Percentiles rank a stretch among this genome's conserved stretches.
phyloP scores from a whole-genome alignment of 2,888 invertebrate species.

The Onthophagus sagittarius region DNA sequence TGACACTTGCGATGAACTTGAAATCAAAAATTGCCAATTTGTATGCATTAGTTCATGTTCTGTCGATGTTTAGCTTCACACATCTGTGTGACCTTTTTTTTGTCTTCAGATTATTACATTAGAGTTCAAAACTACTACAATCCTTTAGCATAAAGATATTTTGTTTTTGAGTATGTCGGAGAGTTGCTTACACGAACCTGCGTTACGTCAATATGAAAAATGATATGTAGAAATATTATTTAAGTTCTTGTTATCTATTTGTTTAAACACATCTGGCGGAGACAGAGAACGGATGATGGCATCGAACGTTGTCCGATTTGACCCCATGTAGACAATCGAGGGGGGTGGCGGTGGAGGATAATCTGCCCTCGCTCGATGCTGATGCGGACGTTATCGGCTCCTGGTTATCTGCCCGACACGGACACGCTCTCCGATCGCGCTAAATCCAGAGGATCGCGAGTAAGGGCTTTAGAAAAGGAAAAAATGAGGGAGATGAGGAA shows the following conservation, averaged over 20 bases:
- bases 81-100: too few relatives aligned
- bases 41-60: too few relatives aligned
- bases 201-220: too few relatives aligned
- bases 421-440: not conserved
- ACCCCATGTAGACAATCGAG: not conserved
- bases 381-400: not conserved
- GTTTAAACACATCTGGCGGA: not conserved
- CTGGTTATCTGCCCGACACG: not conserved
- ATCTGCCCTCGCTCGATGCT: not conserved
- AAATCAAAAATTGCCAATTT: too few relatives aligned
- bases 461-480: not conserved
- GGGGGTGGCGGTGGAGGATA: not conserved
- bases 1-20: too few relatives aligned
- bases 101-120: too few relatives aligned
- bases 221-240: not conserved
- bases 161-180: too few relatives aligned
- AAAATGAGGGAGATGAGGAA: not conserved
- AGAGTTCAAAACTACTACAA: too few relatives aligned
- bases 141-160: too few relatives aligned
- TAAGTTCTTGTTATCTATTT: too few relatives aligned
- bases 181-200: too few relatives aligned
- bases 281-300: not conserved
- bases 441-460: not conserved
- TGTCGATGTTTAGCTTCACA: too few relatives aligned
- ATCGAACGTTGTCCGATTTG: not conserved